Conservation (phyloP, 2,797 vertebrate species). For the Merluccius polli region DNA sequence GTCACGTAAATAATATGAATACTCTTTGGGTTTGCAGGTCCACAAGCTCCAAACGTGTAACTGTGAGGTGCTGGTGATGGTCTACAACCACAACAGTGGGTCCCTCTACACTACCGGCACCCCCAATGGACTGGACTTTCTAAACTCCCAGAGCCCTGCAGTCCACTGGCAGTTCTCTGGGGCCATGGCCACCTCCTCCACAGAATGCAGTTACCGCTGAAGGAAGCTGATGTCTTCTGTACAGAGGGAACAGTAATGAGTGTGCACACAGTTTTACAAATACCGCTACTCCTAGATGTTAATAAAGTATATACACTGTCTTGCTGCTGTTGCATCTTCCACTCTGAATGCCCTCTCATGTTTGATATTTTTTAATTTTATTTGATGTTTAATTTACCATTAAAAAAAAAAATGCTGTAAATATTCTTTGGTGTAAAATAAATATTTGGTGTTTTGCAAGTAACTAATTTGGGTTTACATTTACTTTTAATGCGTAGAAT, state of each 20-base stretch:
- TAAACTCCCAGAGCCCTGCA: conserved; percentile 15
- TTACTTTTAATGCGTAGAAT: too few species aligned
- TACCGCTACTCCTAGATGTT: not conserved
- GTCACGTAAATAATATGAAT: not conserved
- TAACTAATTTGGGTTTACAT: not conserved
- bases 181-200: conserved; percentile 5
- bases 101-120: conserved; percentile 13
- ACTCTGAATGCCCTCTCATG: not conserved
- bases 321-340: not conserved
- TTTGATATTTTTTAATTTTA: not conserved
- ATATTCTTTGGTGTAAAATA: not conserved
- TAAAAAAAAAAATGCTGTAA: not conserved
- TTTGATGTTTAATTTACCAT: not conserved
- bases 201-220: conserved; percentile 2
- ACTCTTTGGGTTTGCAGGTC: conserved; percentile 4
- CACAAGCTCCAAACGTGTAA: conserved; percentile 16
- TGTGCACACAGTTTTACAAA: not conserved
- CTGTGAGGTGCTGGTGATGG: conserved; percentile 15
- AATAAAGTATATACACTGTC: not conserved
- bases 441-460: not conserved
- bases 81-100: conserved; percentile 18
- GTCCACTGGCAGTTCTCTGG: conserved; percentile 21
- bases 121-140: conserved; percentile 10
- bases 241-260: not conserved
- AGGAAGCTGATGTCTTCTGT: not conserved